Evolutionary conservation across 2,113 vertebrate species (phyloP).

Genomic region (Forbesichthys papilliferus): DNA sequence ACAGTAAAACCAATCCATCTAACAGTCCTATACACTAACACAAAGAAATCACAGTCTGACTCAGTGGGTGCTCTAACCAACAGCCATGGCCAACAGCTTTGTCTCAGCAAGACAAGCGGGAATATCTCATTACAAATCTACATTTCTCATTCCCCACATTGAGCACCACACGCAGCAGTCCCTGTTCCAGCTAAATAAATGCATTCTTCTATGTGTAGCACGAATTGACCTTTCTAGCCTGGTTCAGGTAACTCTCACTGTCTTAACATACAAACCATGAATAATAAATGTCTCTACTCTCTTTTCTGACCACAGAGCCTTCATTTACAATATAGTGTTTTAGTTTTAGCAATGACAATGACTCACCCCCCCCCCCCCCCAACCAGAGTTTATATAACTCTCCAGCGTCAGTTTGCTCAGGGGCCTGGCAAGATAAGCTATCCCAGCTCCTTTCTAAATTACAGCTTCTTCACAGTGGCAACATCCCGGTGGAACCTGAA

Average conservation of each 20-base stretch:
- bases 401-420: conserved; percentile 56
- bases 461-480: conserved; percentile 66
- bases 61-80: not conserved
- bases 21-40: not conserved
- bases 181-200: conserved; percentile 21
- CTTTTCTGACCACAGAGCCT: conserved; percentile 20
- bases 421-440: conserved; percentile 68
- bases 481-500: conserved; percentile 63
- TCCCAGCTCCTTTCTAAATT: conserved; percentile 70
- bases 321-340: conserved; percentile 20
- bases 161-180: conserved; percentile 4
- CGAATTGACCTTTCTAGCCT: conserved; percentile 40
- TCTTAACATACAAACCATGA: conserved; percentile 36
- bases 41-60: not conserved
- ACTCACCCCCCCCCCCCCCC: conserved; percentile 45
- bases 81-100: conserved; percentile 15
- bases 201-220: conserved; percentile 17
- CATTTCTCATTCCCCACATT: conserved; percentile 35
- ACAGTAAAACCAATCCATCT: conserved; percentile 3
- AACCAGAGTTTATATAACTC: conserved; percentile 4
- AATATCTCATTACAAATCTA: conserved; percentile 39
- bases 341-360: conserved; percentile 33
- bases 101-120: conserved; percentile 23
- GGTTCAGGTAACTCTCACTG: conserved; percentile 15
- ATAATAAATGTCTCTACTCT: conserved; percentile 39